These are phyloP conservation scores for Drosophila macrospina DNA, from an alignment of 2,888 invertebrate species.

Conservation along the genomic window DNA sequence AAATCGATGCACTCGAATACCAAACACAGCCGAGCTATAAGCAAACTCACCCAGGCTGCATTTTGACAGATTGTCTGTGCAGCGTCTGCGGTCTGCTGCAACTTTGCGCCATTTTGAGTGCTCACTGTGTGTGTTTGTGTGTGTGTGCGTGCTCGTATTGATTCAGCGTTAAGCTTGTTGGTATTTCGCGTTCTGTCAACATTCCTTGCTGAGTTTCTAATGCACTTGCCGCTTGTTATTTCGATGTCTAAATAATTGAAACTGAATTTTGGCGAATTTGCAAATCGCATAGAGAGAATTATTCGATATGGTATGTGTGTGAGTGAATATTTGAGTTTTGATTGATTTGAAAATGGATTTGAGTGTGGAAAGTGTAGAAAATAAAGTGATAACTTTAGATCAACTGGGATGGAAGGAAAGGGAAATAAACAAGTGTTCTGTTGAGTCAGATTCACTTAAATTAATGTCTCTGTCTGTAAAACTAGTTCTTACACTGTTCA, in stretches of 20 bases:
- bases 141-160: constrained; percentile 52
- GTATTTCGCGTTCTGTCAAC: constrained; percentile 79
- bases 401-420: constrained; percentile 20
- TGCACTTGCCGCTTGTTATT: constrained; percentile 64
- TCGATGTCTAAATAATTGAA: constrained; percentile 60
- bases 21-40: constrained; percentile 40
- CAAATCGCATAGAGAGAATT: constrained; percentile 40
- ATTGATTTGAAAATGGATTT: constrained; percentile 53
- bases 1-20: constrained; percentile 76
- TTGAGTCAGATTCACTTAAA: constrained; percentile 1
- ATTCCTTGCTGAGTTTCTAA: constrained; percentile 68
- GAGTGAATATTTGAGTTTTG: constrained; percentile 35
- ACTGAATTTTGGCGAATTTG: constrained; percentile 50
- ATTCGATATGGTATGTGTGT: constrained; percentile 22
- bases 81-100: constrained; percentile 75
- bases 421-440: background rate
- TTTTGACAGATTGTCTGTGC: constrained; percentile 57
- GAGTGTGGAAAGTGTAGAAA: constrained; percentile 22
- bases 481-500: constrained; percentile 39
- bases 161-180: constrained; percentile 79
- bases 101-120: constrained; percentile 54
- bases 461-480: constrained; percentile 8
- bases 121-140: constrained; percentile 9
- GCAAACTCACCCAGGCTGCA: constrained; percentile 43
- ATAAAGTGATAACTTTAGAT: constrained; percentile 25